phyloP scores from a whole-genome alignment of 1,140 invertebrate species.

The Phocides pigmalion region DNA sequence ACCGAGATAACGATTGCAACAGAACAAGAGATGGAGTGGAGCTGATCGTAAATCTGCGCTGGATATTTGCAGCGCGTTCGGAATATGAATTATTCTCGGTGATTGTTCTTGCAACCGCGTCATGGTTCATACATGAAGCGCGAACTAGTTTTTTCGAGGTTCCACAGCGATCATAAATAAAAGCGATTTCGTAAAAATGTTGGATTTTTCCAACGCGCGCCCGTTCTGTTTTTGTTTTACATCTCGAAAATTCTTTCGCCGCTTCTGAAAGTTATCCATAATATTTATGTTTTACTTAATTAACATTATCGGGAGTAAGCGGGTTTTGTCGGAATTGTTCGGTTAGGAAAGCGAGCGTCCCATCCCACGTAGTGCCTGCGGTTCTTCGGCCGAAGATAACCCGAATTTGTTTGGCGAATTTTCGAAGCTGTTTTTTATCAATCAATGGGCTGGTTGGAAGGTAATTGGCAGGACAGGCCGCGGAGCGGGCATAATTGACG shows the following conservation, averaged over 20 bases:
- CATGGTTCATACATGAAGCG: slow-evolving; percentile 83
- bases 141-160: slow-evolving; percentile 75
- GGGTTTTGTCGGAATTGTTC: slow-evolving; percentile 50
- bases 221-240: slow-evolving; percentile 48
- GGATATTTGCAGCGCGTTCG: slow-evolving; percentile 80
- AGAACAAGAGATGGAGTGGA: slow-evolving; percentile 52
- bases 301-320: slow-evolving; percentile 59
- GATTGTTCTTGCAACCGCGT: slow-evolving; percentile 76
- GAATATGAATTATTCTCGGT: slow-evolving; percentile 83
- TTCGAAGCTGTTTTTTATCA: slow-evolving; percentile 78
- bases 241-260: slow-evolving; percentile 46
- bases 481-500: slow-evolving; percentile 70
- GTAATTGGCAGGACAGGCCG: slow-evolving; percentile 70
- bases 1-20: slow-evolving; percentile 61
- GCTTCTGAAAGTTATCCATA: slow-evolving; percentile 36
- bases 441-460: slow-evolving; percentile 61
- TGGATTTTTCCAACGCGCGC: slow-evolving; percentile 48
- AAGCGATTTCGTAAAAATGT: slow-evolving; percentile 62
- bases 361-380: slow-evolving; percentile 52
- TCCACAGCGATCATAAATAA: slow-evolving; percentile 60
- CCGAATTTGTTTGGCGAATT: slow-evolving; percentile 76
- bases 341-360: slow-evolving; percentile 47
- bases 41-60: slow-evolving; percentile 63
- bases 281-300: slow-evolving; percentile 51
- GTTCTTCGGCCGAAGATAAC: slow-evolving; percentile 61